Evolutionary conservation across 1,140 invertebrate genomes (phyloP).

Genomic region (Aphis craccivora): DNA sequence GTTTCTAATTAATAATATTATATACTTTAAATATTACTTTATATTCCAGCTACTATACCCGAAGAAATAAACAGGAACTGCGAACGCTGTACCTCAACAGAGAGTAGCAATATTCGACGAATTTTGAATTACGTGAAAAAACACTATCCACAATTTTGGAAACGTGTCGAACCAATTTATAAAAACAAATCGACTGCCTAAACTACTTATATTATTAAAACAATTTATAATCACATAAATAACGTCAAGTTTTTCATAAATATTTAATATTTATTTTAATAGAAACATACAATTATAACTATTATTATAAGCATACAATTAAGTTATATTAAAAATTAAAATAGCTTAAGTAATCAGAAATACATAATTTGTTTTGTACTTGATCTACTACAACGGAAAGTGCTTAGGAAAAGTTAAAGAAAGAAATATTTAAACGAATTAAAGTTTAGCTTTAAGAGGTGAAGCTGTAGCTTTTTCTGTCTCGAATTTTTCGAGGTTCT

Average conservation of each 20-base stretch:
- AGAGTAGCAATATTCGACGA: background rate
- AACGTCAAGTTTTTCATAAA: background rate
- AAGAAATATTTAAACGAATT: background rate
- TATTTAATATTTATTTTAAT: slow-evolving; percentile 25
- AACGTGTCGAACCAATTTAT: background rate
- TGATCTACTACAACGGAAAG: background rate
- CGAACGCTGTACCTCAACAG: slow-evolving; percentile 2
- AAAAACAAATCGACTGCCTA: background rate
- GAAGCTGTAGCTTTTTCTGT: background rate
- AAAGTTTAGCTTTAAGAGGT: background rate
- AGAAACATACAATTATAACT: background rate
- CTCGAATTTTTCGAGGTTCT: background rate
- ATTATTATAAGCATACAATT: background rate
- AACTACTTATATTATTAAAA: background rate
- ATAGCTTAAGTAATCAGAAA: background rate
- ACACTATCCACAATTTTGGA: background rate
- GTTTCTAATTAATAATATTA: background rate
- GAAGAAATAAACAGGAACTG: slow-evolving; percentile 4
- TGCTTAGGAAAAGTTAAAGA: slow-evolving; percentile 3
- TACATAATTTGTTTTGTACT: background rate
- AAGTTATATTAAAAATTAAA: slow-evolving; percentile 14
- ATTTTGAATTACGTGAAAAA: slow-evolving; percentile 10
- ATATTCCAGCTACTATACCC: slow-evolving; percentile 4
- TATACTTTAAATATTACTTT: background rate
- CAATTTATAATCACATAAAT: background rate